A percentile compares a stretch with the other conserved stretches of the same genome.
These are phyloP conservation scores for Thermophis baileyi DNA, from an alignment of 2,113 vertebrate species.

Conservation along the genomic window DNA sequence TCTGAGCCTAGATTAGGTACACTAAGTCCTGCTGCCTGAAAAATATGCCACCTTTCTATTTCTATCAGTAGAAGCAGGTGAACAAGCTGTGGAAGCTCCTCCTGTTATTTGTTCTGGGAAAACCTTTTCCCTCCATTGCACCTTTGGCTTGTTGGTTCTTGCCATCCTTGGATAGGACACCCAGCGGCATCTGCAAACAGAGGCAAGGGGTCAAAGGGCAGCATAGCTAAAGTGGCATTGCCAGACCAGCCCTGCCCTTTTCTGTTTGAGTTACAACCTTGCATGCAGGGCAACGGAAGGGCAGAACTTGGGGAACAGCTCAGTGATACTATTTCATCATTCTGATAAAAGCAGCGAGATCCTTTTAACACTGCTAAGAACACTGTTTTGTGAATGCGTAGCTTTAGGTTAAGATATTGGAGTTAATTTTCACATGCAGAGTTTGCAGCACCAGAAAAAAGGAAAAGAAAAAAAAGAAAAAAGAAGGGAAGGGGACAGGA, in stretches of 20 bases:
- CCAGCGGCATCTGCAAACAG: background rate
- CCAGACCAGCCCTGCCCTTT: background rate
- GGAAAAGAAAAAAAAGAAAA: background rate
- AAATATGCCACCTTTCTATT: background rate
- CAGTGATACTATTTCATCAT: background rate
- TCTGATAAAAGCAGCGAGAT: background rate
- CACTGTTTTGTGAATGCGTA: constrained; percentile 17
- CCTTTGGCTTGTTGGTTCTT: background rate
- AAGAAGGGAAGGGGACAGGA: background rate
- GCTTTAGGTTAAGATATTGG: constrained; percentile 17
- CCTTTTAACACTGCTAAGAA: background rate
- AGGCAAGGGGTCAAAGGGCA: background rate
- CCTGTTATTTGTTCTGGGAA: background rate
- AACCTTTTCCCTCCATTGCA: background rate
- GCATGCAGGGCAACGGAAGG: background rate
- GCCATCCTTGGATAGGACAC: background rate
- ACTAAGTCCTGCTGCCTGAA: background rate
- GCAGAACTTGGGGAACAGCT: background rate
- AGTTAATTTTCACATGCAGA: constrained; percentile 55
- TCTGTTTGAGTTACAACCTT: background rate
- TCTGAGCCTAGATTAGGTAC: background rate
- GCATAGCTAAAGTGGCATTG: background rate
- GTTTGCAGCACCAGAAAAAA: constrained; percentile 38
- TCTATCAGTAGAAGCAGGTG: background rate
- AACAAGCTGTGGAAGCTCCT: background rate